Percentiles rank a stretch among this genome's conserved stretches.
These are phyloP conservation scores for Charadrius vociferus DNA, from an alignment of 2,113 vertebrate species.

Conservation along the genomic window DNA sequence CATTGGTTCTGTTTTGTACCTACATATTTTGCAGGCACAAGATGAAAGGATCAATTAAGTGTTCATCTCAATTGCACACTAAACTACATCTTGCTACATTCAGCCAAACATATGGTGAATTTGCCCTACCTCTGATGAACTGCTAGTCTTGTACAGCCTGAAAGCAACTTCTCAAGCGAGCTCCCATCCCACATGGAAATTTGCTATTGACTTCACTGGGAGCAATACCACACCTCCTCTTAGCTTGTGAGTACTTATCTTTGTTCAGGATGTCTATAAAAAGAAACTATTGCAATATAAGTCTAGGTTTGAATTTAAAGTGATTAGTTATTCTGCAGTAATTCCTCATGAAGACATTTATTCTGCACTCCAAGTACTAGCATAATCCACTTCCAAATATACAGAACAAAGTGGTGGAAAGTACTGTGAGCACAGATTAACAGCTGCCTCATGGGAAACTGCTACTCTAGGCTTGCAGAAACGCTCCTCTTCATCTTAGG, in stretches of 20 bases:
- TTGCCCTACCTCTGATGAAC: background rate
- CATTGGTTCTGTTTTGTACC: background rate
- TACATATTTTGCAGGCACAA: background rate
- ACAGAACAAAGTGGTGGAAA: conserved; percentile 6
- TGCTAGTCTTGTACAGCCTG: background rate
- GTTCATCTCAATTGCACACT: background rate
- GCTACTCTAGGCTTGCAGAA: background rate
- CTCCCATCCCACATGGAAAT: background rate
- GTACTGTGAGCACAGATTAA: background rate
- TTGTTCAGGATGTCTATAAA: background rate
- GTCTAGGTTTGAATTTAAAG: background rate
- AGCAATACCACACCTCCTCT: background rate
- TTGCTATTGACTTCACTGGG: background rate
- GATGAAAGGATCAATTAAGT: background rate
- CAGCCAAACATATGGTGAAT: background rate
- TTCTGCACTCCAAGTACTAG: background rate
- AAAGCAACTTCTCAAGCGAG: background rate
- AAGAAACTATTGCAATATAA: background rate
- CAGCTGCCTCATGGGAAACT: background rate
- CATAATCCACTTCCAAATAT: background rate
- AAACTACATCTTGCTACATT: background rate
- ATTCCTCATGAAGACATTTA: background rate
- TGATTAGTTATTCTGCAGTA: background rate
- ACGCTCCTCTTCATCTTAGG: background rate
- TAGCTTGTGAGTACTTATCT: background rate